Conservation (phyloP, 1,140 invertebrate genomes). For the Condylostylus longicornis region DNA sequence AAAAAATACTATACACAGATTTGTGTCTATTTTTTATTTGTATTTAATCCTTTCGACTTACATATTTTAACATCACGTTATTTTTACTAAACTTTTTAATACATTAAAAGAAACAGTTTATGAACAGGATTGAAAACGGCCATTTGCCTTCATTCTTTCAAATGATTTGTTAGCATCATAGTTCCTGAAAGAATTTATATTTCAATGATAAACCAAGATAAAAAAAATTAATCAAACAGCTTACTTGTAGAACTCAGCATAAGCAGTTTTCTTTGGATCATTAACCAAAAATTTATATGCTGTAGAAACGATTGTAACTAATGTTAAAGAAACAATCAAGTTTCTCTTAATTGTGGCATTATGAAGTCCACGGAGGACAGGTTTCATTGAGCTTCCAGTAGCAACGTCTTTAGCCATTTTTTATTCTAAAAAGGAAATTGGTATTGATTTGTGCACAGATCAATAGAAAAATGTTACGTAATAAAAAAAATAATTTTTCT, state of each 20-base stretch:
- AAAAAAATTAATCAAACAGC: background rate
- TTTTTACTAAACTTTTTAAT: too few relatives aligned
- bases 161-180: conserved; percentile 40
- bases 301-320: conserved; percentile 20
- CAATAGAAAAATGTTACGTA: too few relatives aligned
- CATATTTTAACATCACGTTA: too few relatives aligned
- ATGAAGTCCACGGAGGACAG: conserved; percentile 27
- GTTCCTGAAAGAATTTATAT: conserved; percentile 27
- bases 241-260: conserved; percentile 43
- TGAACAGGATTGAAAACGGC: conserved; percentile 34
- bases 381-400: conserved; percentile 18
- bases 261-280: conserved; percentile 35
- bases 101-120: too few relatives aligned
- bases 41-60: too few relatives aligned
- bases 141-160: conserved; percentile 37
- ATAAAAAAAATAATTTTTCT: too few relatives aligned
- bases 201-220: background rate
- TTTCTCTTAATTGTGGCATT: conserved; percentile 31
- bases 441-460: too few relatives aligned
- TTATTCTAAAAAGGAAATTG: too few relatives aligned
- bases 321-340: conserved; percentile 20
- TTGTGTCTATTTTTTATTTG: too few relatives aligned
- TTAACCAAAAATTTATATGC: conserved; percentile 25
- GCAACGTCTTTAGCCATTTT: conserved; percentile 25
- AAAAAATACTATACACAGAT: too few relatives aligned